phyloP scores from a whole-genome alignment of 1,140 invertebrate species.

The Drosophila equinoxialis region DNA sequence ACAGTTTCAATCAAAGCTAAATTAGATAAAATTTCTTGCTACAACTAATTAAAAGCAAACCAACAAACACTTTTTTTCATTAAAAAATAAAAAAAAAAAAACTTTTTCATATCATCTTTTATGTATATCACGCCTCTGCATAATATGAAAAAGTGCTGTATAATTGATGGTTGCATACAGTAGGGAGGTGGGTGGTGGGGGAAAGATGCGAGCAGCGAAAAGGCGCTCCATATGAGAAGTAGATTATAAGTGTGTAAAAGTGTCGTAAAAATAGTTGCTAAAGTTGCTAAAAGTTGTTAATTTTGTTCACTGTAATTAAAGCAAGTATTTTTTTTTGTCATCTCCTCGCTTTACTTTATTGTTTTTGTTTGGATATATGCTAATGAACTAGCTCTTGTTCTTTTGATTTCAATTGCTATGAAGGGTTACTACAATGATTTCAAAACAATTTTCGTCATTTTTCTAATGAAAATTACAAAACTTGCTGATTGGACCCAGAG shows the following conservation, averaged over 20 bases:
- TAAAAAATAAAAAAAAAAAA: neutral
- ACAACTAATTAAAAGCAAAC: neutral
- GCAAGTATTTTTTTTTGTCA: neutral
- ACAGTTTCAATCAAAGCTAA: neutral
- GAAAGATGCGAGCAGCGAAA: neutral
- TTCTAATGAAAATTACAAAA: no score
- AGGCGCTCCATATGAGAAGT: neutral
- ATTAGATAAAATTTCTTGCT: neutral
- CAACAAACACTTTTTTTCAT: neutral
- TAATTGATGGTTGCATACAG: neutral
- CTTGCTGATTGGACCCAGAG: no score
- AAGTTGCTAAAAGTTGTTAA: conserved; percentile 19
- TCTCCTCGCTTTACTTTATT: no score
- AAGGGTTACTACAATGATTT: no score
- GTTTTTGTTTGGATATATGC: no score
- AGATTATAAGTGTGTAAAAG: neutral
- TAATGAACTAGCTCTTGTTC: no score
- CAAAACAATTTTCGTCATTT: no score
- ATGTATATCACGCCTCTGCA: conserved; percentile 1
- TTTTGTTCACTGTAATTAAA: conserved; percentile 13
- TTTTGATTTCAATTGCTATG: neutral
- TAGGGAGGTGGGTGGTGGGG: neutral
- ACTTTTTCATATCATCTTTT: conserved; percentile 5
- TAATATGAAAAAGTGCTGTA: neutral
- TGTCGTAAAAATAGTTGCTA: neutral